Evolutionary conservation across 2,113 vertebrate genomes (phyloP).

Genomic region (Ornithorhynchus anatinus): DNA sequence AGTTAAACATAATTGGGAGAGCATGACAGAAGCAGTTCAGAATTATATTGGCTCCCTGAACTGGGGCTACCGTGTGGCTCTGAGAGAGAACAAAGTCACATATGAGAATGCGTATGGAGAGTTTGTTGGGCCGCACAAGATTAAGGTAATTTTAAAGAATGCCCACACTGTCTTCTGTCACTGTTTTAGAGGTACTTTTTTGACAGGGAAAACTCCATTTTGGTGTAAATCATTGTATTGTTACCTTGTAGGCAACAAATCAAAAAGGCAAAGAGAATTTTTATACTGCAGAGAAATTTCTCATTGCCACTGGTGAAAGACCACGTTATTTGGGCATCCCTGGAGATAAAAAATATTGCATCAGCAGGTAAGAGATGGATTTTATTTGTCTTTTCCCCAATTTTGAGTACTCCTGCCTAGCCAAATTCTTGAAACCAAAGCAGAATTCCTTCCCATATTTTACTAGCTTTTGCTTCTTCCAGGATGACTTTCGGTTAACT

Average conservation of each 20-base stretch:
- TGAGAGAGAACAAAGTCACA: slow-evolving; percentile 70
- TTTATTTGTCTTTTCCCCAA: not conserved
- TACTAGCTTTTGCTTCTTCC: not conserved
- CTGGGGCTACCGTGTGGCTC: slow-evolving; percentile 75
- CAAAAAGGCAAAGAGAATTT: slow-evolving; percentile 71
- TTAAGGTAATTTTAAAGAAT: slow-evolving; percentile 71
- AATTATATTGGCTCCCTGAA: slow-evolving; percentile 76
- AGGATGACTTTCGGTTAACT: not conserved
- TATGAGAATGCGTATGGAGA: slow-evolving; percentile 79
- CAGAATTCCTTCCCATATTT: not conserved
- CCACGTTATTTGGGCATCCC: slow-evolving; percentile 76
- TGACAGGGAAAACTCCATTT: not conserved
- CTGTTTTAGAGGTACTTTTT: not conserved
- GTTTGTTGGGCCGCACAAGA: slow-evolving; percentile 74
- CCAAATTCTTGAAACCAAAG: not conserved
- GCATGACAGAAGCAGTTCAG: slow-evolving; percentile 78
- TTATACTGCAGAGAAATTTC: slow-evolving; percentile 76
- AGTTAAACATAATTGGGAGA: slow-evolving; percentile 79
- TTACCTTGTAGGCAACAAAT: slow-evolving; percentile 74
- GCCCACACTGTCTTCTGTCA: not conserved
- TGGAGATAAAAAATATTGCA: slow-evolving; percentile 81
- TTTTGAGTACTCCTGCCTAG: not conserved
- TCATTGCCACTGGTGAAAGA: slow-evolving; percentile 82
- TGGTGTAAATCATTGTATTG: not conserved
- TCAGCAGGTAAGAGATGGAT: slow-evolving; percentile 75